These are phyloP conservation scores for Nymphalis io DNA, from an alignment of 1,140 invertebrate genomes.

Conservation along the genomic window DNA sequence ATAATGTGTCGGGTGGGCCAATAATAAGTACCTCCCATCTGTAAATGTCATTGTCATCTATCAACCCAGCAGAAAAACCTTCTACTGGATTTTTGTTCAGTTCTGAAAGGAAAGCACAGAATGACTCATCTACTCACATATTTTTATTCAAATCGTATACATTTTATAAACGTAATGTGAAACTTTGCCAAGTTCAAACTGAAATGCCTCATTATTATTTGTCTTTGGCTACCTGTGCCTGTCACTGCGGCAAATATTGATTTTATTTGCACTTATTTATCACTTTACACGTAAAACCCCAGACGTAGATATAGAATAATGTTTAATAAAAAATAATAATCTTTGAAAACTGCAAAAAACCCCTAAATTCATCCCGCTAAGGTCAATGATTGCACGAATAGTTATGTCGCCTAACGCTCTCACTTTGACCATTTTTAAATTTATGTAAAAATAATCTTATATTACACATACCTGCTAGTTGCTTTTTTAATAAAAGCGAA, in stretches of 20 bases:
- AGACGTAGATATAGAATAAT: background rate
- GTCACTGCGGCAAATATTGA: constrained; percentile 69
- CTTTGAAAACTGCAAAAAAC: constrained; percentile 47
- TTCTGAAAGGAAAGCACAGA: constrained; percentile 85
- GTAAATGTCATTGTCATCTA: constrained; percentile 99
- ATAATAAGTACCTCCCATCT: constrained; percentile 99
- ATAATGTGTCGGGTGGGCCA: constrained; percentile 98
- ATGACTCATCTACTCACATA: constrained; percentile 28
- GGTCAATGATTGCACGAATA: constrained; percentile 74
- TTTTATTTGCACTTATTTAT: constrained; percentile 51
- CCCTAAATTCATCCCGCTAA: constrained; percentile 68
- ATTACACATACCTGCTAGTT: constrained; percentile 91
- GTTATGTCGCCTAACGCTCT: constrained; percentile 57
- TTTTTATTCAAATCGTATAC: constrained; percentile 23
- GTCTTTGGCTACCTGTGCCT: constrained; percentile 58
- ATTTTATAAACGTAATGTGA: constrained; percentile 46
- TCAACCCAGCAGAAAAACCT: constrained; percentile 99
- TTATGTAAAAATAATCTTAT: constrained; percentile 40
- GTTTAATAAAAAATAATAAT: background rate
- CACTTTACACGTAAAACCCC: constrained; percentile 8
- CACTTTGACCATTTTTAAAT: constrained; percentile 52
- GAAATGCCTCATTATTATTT: constrained; percentile 45
- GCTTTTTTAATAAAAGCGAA: constrained; percentile 95
- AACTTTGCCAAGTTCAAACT: constrained; percentile 52
- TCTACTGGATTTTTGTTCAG: constrained; percentile 99